Percentiles rank a stretch among this genome's conserved stretches.
These are phyloP conservation scores for Trichogramma dendrolimi DNA, from an alignment of 2,888 invertebrate species.

Conservation along the genomic window DNA sequence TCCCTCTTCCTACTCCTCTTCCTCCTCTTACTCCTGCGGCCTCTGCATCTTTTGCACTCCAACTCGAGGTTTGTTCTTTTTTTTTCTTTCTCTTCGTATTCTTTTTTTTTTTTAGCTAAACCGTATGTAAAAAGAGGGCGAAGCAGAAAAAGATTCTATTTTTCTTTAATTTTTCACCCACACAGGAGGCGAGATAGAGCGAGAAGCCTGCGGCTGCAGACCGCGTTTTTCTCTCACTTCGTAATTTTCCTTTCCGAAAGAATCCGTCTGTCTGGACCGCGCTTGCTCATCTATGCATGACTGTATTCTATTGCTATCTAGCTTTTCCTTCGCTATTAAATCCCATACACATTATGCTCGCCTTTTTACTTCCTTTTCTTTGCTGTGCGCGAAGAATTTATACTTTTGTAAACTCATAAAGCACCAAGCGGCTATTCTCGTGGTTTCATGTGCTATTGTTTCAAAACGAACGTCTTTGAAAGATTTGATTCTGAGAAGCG, in stretches of 20 bases:
- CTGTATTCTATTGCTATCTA: too few relatives aligned
- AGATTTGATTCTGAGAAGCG: too few relatives aligned
- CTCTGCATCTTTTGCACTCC: conserved; percentile 5
- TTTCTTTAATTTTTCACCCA: conserved; percentile 27
- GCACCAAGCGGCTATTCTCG: too few relatives aligned
- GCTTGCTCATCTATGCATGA: too few relatives aligned
- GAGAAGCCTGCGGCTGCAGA: too few relatives aligned
- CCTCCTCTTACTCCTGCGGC: conserved; percentile 13
- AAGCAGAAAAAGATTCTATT: conserved; percentile 18
- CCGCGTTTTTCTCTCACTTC: not conserved
- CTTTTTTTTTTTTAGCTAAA: conserved; percentile 9
- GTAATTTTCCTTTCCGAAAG: conserved; percentile 26
- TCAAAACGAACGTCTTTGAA: too few relatives aligned
- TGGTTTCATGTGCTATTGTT: too few relatives aligned
- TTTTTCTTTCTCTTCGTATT: too few relatives aligned
- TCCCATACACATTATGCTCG: not conserved
- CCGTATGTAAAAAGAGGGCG: not conserved
- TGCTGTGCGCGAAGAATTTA: too few relatives aligned
- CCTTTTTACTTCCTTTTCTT: too few relatives aligned
- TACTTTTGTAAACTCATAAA: too few relatives aligned
- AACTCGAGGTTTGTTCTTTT: too few relatives aligned
- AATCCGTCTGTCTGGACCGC: conserved; percentile 7
- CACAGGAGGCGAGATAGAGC: not conserved
- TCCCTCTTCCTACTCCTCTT: conserved; percentile 21
- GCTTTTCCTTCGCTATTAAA: not conserved